Percentiles rank a stretch among this genome's conserved stretches.
phyloP scores from a whole-genome alignment of 1,140 invertebrate species.

The Kradibia gibbosae region DNA sequence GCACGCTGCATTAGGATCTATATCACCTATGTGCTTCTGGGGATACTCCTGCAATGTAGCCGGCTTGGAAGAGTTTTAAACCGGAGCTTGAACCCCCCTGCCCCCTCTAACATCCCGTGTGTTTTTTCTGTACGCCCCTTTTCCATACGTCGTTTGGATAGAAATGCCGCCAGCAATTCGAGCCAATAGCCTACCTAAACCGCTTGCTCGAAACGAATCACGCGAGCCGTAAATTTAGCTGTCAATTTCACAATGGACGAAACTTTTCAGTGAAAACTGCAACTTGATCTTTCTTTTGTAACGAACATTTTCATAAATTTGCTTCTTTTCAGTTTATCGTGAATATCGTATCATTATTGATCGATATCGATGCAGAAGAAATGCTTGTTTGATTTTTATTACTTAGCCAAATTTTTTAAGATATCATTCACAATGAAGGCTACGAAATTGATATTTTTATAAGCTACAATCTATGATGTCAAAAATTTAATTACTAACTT shows the following conservation, averaged over 20 bases:
- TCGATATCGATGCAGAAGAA: no score
- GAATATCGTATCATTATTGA: no score
- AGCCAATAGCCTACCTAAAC: neutral
- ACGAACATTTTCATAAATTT: neutral
- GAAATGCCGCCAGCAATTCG: neutral
- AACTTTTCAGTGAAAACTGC: no score
- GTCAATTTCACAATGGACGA: no score
- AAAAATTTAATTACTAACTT: neutral
- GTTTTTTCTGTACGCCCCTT: slow-evolving; percentile 49
- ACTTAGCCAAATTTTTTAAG: no score
- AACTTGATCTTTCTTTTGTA: no score
- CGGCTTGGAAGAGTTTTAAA: slow-evolving; percentile 23
- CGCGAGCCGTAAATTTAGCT: neutral
- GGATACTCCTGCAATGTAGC: neutral
- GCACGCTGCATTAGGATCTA: neutral
- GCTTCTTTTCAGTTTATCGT: no score
- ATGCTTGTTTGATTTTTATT: no score
- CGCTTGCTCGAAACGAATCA: neutral
- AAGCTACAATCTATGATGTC: no score
- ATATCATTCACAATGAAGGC: no score
- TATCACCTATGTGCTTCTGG: slow-evolving; percentile 36
- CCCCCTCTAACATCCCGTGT: slow-evolving; percentile 46
- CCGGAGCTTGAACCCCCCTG: slow-evolving; percentile 31
- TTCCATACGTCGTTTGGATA: neutral
- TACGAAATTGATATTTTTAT: no score